phyloP scores from a whole-genome alignment of 2,113 vertebrate species.

The Atherinomorus stipes region DNA sequence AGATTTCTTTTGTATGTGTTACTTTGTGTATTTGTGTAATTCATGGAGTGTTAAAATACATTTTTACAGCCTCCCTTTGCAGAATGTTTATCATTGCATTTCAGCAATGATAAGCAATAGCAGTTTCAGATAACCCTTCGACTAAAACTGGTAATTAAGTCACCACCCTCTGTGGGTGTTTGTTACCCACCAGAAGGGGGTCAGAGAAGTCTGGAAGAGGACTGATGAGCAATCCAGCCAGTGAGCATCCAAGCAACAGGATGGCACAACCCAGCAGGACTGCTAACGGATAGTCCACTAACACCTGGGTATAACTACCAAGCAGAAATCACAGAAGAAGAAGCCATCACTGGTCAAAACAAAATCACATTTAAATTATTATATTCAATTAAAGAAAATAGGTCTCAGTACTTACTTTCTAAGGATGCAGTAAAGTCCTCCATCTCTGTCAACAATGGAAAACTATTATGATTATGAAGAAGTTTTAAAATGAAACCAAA shows the following conservation, averaged over 20 bases:
- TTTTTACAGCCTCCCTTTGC: too few relatives aligned
- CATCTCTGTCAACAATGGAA: slow-evolving; percentile 82
- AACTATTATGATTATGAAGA: slow-evolving; percentile 10
- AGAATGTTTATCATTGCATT: neutral
- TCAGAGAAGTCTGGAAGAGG: slow-evolving; percentile 93
- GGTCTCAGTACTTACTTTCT: slow-evolving; percentile 86
- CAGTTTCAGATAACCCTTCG: neutral
- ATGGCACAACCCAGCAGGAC: slow-evolving; percentile 85
- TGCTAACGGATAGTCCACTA: slow-evolving; percentile 88
- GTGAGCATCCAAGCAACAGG: slow-evolving; percentile 85
- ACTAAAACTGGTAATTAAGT: too few relatives aligned
- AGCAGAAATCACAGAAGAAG: slow-evolving; percentile 56
- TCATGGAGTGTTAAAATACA: too few relatives aligned
- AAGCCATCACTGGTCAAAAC: neutral
- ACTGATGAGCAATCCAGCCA: slow-evolving; percentile 89
- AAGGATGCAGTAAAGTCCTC: slow-evolving; percentile 88
- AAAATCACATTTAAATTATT: neutral
- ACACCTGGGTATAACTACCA: slow-evolving; percentile 90
- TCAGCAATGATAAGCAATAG: neutral
- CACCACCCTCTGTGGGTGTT: neutral
- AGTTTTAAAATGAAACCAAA: neutral
- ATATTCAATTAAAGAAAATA: neutral
- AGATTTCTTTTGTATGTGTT: neutral
- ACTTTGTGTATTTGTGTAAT: neutral
- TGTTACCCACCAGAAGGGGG: slow-evolving; percentile 88